A percentile compares a stretch with the other conserved stretches of the same genome.
These are phyloP conservation scores for Onychomys arenicola DNA, from an alignment of 2,797 vertebrate species.

Conservation along the genomic window DNA sequence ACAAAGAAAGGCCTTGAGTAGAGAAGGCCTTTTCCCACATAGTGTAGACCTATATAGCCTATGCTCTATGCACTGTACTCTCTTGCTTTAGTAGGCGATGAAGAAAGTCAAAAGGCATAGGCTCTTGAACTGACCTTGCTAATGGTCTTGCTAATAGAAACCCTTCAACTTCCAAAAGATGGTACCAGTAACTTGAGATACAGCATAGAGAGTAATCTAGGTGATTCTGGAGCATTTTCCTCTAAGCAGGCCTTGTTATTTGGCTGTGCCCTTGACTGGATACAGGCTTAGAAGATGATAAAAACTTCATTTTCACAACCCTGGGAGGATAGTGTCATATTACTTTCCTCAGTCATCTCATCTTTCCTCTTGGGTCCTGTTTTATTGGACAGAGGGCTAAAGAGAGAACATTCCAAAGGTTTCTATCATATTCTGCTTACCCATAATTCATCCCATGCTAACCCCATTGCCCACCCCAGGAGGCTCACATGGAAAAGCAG, in stretches of 20 bases:
- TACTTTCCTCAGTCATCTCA: constrained; percentile 28
- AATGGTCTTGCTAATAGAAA: constrained; percentile 34
- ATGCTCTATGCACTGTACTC: not conserved
- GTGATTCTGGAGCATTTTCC: constrained; percentile 12
- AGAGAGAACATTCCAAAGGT: not conserved
- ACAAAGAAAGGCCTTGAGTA: not conserved
- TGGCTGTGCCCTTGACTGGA: not conserved
- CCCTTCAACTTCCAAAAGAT: not conserved
- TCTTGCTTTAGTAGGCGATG: not conserved
- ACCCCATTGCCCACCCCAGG: not conserved
- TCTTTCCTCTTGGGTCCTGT: not conserved
- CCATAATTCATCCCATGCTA: not conserved
- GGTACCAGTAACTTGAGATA: not conserved
- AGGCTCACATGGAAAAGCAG: not conserved
- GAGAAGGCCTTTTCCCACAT: not conserved
- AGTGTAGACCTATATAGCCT: not conserved
- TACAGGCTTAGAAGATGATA: constrained; percentile 1
- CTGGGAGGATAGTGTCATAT: not conserved
- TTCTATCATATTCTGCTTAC: not conserved
- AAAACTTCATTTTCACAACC: not conserved
- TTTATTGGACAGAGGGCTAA: not conserved
- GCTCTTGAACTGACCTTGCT: not conserved
- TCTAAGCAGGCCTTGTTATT: not conserved
- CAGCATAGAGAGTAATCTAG: not conserved
- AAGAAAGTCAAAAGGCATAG: not conserved